phyloP scores from a whole-genome alignment of 1,140 invertebrate genomes.

The Oedothorax gibbosus region DNA sequence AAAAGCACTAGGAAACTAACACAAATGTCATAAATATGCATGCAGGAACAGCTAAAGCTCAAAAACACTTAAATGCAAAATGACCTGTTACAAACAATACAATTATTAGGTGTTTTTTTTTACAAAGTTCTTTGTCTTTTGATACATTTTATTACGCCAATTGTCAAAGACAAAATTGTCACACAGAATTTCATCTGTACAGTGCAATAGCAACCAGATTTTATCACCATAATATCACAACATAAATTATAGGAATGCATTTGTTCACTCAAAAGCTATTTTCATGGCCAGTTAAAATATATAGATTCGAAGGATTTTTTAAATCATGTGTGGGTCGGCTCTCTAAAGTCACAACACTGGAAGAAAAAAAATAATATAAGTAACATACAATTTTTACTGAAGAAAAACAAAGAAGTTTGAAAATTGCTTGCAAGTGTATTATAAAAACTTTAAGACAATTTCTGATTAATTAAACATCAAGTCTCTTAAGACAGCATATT shows the following conservation, averaged over 20 bases:
- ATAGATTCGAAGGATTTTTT: slow-evolving; percentile 90
- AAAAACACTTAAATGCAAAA: slow-evolving; percentile 1
- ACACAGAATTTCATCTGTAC: slow-evolving; percentile 5
- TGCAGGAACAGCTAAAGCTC: slow-evolving; percentile 42
- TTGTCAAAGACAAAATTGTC: neutral
- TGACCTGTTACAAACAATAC: slow-evolving; percentile 14
- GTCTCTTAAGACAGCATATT: no score
- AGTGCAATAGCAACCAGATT: slow-evolving; percentile 18
- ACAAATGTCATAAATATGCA: neutral
- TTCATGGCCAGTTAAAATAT: slow-evolving; percentile 96
- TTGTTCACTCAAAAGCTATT: slow-evolving; percentile 65
- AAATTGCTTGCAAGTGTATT: no score
- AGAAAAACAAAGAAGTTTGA: no score
- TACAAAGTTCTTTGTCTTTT: neutral
- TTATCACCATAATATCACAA: slow-evolving; percentile 37
- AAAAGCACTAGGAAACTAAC: slow-evolving; percentile 15
- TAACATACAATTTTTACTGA: no score
- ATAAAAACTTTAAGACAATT: neutral
- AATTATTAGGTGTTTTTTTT: neutral
- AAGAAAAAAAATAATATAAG: slow-evolving; percentile 60
- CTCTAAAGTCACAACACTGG: slow-evolving; percentile 82
- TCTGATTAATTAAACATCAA: neutral
- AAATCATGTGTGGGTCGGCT: slow-evolving; percentile 84
- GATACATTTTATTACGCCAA: neutral
- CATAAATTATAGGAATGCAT: slow-evolving; percentile 44